Conservation (phyloP, 2,113 vertebrate species). For the Oncorhynchus mykiss region DNA sequence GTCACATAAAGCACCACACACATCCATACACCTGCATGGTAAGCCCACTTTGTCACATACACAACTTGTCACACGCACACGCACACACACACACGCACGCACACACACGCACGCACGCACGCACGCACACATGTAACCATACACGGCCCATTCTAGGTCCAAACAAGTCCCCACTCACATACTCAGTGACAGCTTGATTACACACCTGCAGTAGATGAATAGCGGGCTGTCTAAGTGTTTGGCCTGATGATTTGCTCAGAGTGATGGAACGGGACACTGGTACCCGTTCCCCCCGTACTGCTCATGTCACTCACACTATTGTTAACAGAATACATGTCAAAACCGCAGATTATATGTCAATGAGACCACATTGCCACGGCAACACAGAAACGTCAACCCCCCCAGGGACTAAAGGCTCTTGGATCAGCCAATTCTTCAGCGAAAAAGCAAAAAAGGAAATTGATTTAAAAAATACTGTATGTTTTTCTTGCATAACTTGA, state of each 20-base stretch:
- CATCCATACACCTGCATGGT: background rate
- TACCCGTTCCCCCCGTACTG: background rate
- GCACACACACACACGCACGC: no score
- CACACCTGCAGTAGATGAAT: no score
- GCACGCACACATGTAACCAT: background rate
- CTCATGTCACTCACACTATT: constrained; percentile 6
- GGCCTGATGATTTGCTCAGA: constrained; percentile 1
- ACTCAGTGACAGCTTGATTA: constrained; percentile 1
- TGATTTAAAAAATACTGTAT: no score
- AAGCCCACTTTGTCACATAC: background rate
- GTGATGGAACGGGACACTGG: background rate
- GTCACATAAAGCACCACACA: constrained; percentile 4
- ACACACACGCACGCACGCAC: no score
- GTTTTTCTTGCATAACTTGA: no score
- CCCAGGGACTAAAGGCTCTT: no score
- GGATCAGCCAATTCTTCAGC: no score
- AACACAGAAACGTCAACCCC: background rate
- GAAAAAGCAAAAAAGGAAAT: no score
- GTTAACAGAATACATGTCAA: constrained; percentile 22
- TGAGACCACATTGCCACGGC: background rate
- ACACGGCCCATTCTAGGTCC: background rate
- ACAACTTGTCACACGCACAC: background rate
- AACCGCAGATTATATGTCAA: constrained; percentile 18
- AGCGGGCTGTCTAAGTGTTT: background rate
- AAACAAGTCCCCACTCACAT: background rate